Evolutionary conservation across 2,797 vertebrate species (phyloP).

Genomic region (Anisognathus igniventris): DNA sequence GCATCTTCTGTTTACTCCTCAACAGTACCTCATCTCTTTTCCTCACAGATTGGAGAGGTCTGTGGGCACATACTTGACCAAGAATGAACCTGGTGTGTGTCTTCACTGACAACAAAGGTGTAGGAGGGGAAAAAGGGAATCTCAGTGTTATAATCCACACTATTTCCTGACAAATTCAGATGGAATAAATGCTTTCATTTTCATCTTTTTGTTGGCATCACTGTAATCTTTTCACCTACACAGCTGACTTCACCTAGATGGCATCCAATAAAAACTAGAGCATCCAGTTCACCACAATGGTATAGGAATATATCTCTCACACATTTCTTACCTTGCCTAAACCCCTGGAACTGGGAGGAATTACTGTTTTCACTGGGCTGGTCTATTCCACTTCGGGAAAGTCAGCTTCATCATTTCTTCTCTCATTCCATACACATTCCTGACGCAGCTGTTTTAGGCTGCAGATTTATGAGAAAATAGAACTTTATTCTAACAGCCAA

Average conservation of each 20-base stretch:
- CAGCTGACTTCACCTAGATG: background rate
- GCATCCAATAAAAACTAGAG: background rate
- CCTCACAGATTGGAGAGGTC: background rate
- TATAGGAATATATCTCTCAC: background rate
- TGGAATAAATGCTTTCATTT: background rate
- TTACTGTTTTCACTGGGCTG: background rate
- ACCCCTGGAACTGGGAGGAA: background rate
- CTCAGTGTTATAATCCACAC: background rate
- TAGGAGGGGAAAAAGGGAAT: background rate
- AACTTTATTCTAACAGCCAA: background rate
- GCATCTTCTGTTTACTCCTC: constrained; percentile 57
- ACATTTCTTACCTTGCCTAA: background rate
- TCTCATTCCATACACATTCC: background rate
- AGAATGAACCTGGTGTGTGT: constrained; percentile 22
- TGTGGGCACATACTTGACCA: constrained; percentile 46
- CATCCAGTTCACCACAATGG: background rate
- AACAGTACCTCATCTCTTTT: constrained; percentile 36
- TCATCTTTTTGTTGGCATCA: background rate
- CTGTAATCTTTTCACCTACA: background rate
- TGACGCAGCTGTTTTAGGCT: background rate
- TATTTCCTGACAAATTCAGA: constrained; percentile 37
- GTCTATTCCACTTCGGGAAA: background rate
- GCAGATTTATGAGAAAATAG: background rate
- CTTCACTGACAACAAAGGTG: constrained; percentile 30
- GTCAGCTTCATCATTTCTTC: background rate